Conservation (phyloP, 2,888 invertebrate genomes). For the Chouioia cunea region DNA sequence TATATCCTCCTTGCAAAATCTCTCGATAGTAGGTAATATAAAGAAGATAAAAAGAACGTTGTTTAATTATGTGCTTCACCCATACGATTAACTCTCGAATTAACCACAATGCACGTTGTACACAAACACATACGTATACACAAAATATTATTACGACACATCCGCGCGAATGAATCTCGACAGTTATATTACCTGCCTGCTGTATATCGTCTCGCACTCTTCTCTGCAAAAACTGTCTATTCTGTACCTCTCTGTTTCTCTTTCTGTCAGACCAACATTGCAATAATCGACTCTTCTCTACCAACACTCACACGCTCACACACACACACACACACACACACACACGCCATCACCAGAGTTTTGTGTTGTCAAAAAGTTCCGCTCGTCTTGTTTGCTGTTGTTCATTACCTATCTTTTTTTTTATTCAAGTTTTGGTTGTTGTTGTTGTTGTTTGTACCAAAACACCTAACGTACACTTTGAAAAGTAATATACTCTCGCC, state of each 20-base stretch:
- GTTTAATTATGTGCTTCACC: slow-evolving; percentile 43
- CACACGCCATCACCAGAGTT: too few species aligned
- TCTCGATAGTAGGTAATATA: slow-evolving; percentile 26
- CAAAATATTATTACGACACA: slow-evolving; percentile 1
- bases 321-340: too few species aligned
- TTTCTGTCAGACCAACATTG: slow-evolving; percentile 14
- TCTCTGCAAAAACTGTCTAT: neutral
- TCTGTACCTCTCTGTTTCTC: slow-evolving; percentile 28
- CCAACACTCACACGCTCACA: too few species aligned
- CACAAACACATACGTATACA: slow-evolving; percentile 2
- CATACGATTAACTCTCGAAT: slow-evolving; percentile 16
- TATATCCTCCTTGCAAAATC: slow-evolving; percentile 15
- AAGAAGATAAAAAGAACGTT: slow-evolving; percentile 29
- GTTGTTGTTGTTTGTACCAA: neutral
- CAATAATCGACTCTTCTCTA: too few species aligned
- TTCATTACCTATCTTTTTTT: slow-evolving; percentile 6
- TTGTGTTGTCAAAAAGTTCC: slow-evolving; percentile 21
- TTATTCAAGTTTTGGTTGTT: slow-evolving; percentile 3
- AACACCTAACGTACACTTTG: neutral
- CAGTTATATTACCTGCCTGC: slow-evolving; percentile 30
- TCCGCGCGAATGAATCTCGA: neutral
- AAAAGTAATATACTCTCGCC: slow-evolving; percentile 20
- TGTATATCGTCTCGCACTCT: slow-evolving; percentile 38
- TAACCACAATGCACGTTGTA: neutral
- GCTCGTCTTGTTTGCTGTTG: slow-evolving; percentile 4